phyloP scores from a whole-genome alignment of 2,113 vertebrate genomes.

The Amblyornis subalaris region DNA sequence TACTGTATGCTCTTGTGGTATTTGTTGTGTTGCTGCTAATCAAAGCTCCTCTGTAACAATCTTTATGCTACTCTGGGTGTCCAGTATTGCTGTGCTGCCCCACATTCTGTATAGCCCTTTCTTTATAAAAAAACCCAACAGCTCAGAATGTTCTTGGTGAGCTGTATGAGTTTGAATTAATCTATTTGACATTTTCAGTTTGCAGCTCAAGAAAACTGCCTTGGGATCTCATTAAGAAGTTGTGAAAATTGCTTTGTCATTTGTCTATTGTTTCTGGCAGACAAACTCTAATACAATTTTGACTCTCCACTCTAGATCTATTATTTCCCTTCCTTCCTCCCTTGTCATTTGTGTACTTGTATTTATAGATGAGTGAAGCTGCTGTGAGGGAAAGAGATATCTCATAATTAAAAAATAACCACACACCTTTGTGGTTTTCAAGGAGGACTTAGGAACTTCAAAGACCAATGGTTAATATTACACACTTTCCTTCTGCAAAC shows the following conservation, averaged over 20 bases:
- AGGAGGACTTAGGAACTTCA: neutral
- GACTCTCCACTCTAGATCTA: constrained; percentile 4
- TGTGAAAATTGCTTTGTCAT: constrained; percentile 64
- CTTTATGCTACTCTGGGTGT: neutral
- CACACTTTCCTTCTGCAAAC: neutral
- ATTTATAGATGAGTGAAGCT: neutral
- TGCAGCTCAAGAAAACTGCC: constrained; percentile 38
- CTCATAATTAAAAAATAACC: neutral
- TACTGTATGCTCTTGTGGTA: neutral
- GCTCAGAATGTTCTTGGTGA: neutral
- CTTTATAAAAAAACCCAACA: neutral
- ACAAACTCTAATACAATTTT: constrained; percentile 38
- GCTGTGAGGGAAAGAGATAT: neutral
- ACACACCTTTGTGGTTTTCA: neutral
- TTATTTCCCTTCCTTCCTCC: neutral
- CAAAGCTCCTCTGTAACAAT: constrained; percentile 30
- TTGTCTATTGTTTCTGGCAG: constrained; percentile 58
- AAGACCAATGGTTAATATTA: neutral
- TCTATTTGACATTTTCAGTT: constrained; percentile 42
- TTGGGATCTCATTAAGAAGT: constrained; percentile 68
- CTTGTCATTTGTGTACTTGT: neutral
- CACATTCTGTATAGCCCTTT: neutral
- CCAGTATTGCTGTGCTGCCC: neutral
- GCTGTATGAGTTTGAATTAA: constrained; percentile 41
- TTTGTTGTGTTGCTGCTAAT: constrained; percentile 45